phyloP scores from a whole-genome alignment of 2,888 invertebrate species.

The Hypomecis punctinalis region DNA sequence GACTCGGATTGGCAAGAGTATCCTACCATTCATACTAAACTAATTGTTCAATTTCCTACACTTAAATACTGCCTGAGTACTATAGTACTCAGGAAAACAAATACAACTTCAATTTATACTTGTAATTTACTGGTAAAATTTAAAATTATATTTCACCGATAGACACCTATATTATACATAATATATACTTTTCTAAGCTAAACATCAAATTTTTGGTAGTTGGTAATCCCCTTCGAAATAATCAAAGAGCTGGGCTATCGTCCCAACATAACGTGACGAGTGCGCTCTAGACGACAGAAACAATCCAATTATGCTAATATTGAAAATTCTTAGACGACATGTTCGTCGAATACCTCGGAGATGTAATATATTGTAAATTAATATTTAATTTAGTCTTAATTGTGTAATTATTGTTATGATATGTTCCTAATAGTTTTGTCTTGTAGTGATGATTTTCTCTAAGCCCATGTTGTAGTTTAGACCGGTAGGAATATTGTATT shows the following conservation, averaged over 20 bases:
- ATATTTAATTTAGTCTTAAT: conserved; percentile 71
- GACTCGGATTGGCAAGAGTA: too few species aligned
- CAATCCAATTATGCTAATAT: not conserved
- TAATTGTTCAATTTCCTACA: too few species aligned
- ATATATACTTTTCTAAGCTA: too few species aligned
- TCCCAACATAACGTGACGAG: conserved; percentile 13
- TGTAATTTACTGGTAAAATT: too few species aligned
- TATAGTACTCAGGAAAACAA: too few species aligned
- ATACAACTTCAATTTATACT: too few species aligned
- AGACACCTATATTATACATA: too few species aligned
- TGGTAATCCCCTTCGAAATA: too few species aligned
- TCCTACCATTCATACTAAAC: too few species aligned
- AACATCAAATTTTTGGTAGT: too few species aligned
- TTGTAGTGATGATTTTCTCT: conserved; percentile 69
- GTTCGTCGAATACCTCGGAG: conserved; percentile 30
- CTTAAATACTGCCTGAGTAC: too few species aligned
- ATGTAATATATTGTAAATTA: conserved; percentile 72
- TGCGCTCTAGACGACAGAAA: conserved; percentile 11
- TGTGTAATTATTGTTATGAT: conserved; percentile 76
- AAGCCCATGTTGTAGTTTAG: conserved; percentile 57
- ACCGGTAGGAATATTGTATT: conserved; percentile 36
- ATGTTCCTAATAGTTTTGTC: conserved; percentile 82
- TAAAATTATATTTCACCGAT: too few species aligned
- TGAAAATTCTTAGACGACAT: conserved; percentile 3
- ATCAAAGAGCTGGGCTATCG: not conserved